Percentiles rank a stretch among this genome's conserved stretches.
These are phyloP conservation scores for Eupithecia subumbrata DNA, from an alignment of 2,888 invertebrate species.

Conservation along the genomic window DNA sequence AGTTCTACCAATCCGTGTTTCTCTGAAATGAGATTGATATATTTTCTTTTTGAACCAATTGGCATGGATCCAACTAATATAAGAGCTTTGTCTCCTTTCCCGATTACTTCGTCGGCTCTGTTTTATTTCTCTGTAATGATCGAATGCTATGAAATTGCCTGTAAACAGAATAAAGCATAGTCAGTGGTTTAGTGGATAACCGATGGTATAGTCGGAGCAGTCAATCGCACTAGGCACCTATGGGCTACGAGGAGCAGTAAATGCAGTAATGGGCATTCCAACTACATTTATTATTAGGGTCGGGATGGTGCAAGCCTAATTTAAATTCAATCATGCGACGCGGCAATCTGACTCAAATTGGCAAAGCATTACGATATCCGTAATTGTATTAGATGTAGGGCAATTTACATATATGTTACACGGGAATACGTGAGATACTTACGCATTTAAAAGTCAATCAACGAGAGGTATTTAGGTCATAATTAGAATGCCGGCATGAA, in stretches of 20 bases:
- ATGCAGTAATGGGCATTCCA: constrained; percentile 25
- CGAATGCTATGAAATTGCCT: constrained; percentile 5
- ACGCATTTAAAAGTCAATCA: constrained; percentile 15
- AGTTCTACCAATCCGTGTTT: constrained; percentile 2
- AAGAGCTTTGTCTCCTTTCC: constrained; percentile 14
- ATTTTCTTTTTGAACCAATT: constrained; percentile 14
- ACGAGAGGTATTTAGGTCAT: constrained; percentile 22
- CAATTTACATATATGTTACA: constrained; percentile 15
- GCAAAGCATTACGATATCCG: constrained; percentile 25
- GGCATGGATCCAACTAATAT: constrained; percentile 13
- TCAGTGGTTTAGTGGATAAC: constrained; percentile 24
- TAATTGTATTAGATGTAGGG: constrained; percentile 21
- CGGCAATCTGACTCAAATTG: constrained; percentile 31
- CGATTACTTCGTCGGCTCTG: constrained; percentile 13
- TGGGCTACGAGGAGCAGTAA: constrained; percentile 28
- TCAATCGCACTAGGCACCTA: constrained; percentile 29
- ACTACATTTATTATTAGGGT: constrained; percentile 32
- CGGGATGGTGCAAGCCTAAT: constrained; percentile 30
- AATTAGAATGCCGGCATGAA: constrained; percentile 29
- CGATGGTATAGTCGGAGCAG: constrained; percentile 26
- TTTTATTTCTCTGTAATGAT: constrained; percentile 14
- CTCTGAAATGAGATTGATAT: constrained; percentile 11
- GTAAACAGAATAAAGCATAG: constrained; percentile 7
- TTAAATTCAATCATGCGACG: constrained; percentile 28
- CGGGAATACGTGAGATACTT: constrained; percentile 14